Base-by-base conservation (phyloP, 2,888 invertebrate species). In the Mellilla xanthometata region DNA sequence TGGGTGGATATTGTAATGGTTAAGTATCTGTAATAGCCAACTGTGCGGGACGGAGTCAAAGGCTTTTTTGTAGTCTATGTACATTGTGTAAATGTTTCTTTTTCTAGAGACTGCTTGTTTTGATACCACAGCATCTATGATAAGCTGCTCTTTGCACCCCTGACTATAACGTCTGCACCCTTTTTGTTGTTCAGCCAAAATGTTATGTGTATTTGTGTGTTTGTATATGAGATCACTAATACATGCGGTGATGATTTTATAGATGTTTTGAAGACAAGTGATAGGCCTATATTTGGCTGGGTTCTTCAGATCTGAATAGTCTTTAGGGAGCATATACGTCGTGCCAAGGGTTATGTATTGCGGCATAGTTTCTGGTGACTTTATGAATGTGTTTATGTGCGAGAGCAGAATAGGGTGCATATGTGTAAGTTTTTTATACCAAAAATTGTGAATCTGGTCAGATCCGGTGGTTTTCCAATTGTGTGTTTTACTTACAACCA, bases 1-100 rank as follows among this genome's bases (percentile, higher is more conserved):
- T 1, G 46, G 43, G 11, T 47, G 33, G 11, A 49, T 46, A 49
- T 48, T 52, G 22, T 55, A 49, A 3, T 45, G 40, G 19, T 50
- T 9, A 11, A 44, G 15, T 1, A 52, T 19, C 11, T 49, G 2
- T 6, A 45, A 6, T 1, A 54, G 13, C 54, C 51, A 54, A 0
- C 38, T 34, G 5, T 46, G 36, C n/a, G 51, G 51, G 2, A 46
- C 29, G 8, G 39, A 39, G 26, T 34, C 34, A 13, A 36, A 43
- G 4, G 46, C 40, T 23, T 47, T 47, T 28, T 40, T 29, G 6
- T 44, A 50, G 12, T 47, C 45, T 0, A 50, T 36, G 15, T 40
- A 43, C 32, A 43, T n/a, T 26, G 10, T 29, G 32, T 10, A 43
- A 7, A 23, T 54, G 23, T 5, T 33, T 19, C 30, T 44, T 42